Base-by-base conservation (phyloP, 1,140 invertebrate species). In the Diuraphis noxia region DNA sequence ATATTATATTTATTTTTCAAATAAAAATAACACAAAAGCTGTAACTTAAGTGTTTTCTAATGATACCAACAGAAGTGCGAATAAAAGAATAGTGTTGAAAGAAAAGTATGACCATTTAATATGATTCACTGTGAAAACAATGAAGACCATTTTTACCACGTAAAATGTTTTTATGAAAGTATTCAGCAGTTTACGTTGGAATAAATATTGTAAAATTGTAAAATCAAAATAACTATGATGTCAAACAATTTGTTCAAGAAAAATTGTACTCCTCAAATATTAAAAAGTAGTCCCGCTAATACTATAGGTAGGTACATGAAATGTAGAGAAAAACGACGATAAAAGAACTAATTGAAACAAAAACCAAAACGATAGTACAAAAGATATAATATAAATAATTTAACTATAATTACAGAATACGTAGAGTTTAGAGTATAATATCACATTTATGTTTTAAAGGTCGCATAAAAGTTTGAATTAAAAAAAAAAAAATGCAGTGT, bases 1-100 rank as follows among this genome's bases (percentile, higher is more conserved):
- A 40, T 82, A 40, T 38, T 82, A 82, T 40, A 82, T 82, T 82
- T 38, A 82, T 40, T 82, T 82, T 82, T 40, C 23, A 81, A 82
- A 82, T 30, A 23, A 82, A 82, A 72, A 72, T 72, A n/a, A n/a
- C 56, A 72, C 30, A 72, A 72, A 72, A n/a, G 56, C 56, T 72
- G 30, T 72, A 72, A 72, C 56, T n/a, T n/a, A 72, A 72, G 34
- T 72, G 30, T 72, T 72, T 34, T n/a, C n/a, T n/a, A n/a, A 72
- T 17, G 13, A 72, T n/a, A 72, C 17, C 13, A n/a, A 72, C 30
- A 72, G 30, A 72, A n/a, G 56, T n/a, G 56, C 30, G 30, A 17
- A 72, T 63, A 72, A 72, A n/a, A 72, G 56, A 72, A 72, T 72
- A 72, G 13, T n/a, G 56, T n/a, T 72, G 4, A 72, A 72, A 30